Percentiles rank a stretch among this genome's conserved stretches.
Conservation (phyloP, 2,113 vertebrate species). For the Archocentrus centrarchus region DNA sequence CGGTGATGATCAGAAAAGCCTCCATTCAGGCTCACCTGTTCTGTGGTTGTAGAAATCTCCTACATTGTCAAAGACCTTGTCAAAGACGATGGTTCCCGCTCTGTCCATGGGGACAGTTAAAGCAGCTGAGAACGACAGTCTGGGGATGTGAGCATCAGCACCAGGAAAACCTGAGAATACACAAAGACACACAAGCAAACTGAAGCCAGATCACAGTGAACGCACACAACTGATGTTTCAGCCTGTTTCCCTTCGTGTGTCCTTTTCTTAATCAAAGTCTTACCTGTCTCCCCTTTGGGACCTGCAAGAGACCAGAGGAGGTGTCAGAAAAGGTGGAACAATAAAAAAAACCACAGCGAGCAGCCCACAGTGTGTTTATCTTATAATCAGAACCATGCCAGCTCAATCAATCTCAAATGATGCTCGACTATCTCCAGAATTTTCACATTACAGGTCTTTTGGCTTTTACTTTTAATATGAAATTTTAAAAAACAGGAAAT, state of each 20-base stretch:
- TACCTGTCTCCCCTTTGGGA: conserved; percentile 87
- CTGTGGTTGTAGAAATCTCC: conserved; percentile 86
- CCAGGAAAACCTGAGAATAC: conserved; percentile 83
- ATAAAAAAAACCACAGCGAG: background rate
- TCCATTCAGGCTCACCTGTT: conserved; percentile 79
- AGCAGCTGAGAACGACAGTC: conserved; percentile 90
- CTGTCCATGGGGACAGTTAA: conserved; percentile 83
- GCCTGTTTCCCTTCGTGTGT: background rate
- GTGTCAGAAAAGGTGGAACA: background rate
- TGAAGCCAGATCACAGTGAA: background rate
- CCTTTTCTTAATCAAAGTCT: background rate
- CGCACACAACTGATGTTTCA: background rate
- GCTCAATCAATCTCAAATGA: background rate
- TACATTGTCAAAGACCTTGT: conserved; percentile 90
- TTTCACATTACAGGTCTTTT: background rate
- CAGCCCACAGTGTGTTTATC: background rate
- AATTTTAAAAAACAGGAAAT: too few species aligned
- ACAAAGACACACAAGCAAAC: background rate
- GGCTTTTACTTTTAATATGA: too few species aligned
- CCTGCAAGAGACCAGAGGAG: conserved; percentile 76
- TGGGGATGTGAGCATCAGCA: conserved; percentile 75
- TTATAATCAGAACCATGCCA: background rate
- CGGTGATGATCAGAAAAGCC: accelerated
- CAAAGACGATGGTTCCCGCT: conserved; percentile 90
- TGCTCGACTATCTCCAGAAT: background rate